These are phyloP conservation scores for Calameuta pallipes DNA, from an alignment of 2,888 invertebrate genomes.

Conservation along the genomic window DNA sequence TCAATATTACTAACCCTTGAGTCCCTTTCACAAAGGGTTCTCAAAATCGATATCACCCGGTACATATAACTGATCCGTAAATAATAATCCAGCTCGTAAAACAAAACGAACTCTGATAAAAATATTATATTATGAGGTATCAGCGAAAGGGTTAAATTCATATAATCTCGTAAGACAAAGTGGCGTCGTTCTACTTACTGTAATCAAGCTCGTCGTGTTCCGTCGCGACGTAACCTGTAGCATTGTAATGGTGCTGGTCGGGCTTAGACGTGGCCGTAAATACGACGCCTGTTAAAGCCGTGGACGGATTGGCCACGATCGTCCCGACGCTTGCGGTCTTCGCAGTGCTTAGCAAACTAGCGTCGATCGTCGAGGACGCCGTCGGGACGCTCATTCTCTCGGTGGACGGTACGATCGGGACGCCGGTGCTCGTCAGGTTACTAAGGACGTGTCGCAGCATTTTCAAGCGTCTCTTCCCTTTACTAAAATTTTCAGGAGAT, in stretches of 20 bases:
- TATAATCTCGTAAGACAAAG: no score
- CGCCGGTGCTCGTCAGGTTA: slow-evolving; percentile 33
- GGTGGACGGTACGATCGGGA: slow-evolving; percentile 31
- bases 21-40: no score
- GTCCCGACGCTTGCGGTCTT: slow-evolving; percentile 39
- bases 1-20: no score
- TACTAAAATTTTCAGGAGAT: no score
- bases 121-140: no score
- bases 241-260: slow-evolving; percentile 57
- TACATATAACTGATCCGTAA: no score
- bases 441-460: slow-evolving; percentile 40
- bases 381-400: slow-evolving; percentile 40
- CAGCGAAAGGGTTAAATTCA: no score
- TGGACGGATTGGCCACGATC: slow-evolving; percentile 58
- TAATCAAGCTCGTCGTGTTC: slow-evolving; percentile 62
- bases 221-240: slow-evolving; percentile 50
- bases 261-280: slow-evolving; percentile 55
- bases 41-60: no score
- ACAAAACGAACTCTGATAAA: no score
- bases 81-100: no score
- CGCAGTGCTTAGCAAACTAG: slow-evolving; percentile 9
- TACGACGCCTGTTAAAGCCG: slow-evolving; percentile 48
- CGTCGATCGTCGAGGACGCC: slow-evolving; percentile 36
- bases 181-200: slow-evolving; percentile 51
- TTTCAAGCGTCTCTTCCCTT: slow-evolving; percentile 1